Conservation (phyloP, 2,888 invertebrate species). For the Pollenia angustigena region DNA sequence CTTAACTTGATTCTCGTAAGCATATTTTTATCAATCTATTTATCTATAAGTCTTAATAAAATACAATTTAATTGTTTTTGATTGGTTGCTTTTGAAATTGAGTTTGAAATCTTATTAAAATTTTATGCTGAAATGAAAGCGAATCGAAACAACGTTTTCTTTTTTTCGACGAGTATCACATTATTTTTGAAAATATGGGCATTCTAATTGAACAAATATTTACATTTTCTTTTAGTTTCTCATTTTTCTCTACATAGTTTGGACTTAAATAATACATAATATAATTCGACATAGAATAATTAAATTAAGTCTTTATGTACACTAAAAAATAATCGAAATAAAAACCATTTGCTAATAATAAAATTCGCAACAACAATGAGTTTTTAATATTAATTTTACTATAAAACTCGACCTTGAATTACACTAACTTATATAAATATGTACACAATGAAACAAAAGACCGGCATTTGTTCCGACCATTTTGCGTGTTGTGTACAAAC, state of each 20-base stretch:
- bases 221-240: slow-evolving; percentile 10
- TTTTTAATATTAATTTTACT: neutral
- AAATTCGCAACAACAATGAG: neutral
- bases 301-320: slow-evolving; percentile 43
- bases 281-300: slow-evolving; percentile 39
- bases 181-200: neutral
- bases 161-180: neutral
- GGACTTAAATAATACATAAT: slow-evolving; percentile 1
- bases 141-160: neutral
- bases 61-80: slow-evolving; percentile 33
- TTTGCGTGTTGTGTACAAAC: neutral
- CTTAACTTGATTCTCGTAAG: slow-evolving; percentile 38
- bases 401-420: slow-evolving; percentile 25
- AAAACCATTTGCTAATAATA: slow-evolving; percentile 24
- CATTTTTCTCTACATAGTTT: neutral
- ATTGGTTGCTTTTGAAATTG: slow-evolving; percentile 4
- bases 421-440: neutral
- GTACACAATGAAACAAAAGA: neutral
- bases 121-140: neutral
- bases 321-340: slow-evolving; percentile 31
- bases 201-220: neutral
- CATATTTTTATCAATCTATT: slow-evolving; percentile 61
- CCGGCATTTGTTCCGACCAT: neutral
- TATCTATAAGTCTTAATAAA: slow-evolving; percentile 62
- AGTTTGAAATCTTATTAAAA: neutral